A percentile compares a stretch with the other conserved stretches of the same genome.
Evolutionary conservation across 1,140 invertebrate genomes (phyloP).

Genomic region (Ceratina japonica): DNA sequence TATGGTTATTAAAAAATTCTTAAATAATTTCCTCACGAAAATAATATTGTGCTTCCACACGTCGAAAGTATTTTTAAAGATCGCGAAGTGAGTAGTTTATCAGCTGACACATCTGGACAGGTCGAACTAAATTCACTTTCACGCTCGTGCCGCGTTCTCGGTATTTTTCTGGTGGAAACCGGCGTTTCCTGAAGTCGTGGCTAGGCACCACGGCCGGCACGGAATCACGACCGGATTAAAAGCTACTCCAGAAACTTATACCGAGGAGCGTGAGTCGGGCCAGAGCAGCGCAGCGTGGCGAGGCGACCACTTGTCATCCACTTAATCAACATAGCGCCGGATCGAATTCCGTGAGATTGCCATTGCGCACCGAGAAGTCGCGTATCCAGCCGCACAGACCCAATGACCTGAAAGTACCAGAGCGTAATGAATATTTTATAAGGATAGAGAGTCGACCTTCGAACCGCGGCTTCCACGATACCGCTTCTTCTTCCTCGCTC

Average conservation of each 20-base stretch:
- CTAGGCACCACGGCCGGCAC: slow-evolving; percentile 14
- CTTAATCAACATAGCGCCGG: slow-evolving; percentile 58
- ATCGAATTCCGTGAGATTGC: slow-evolving; percentile 47
- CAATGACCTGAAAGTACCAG: slow-evolving; percentile 56
- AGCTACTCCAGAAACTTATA: slow-evolving; percentile 33
- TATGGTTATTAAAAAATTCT: too few relatives aligned
- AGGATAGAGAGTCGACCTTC: slow-evolving; percentile 45
- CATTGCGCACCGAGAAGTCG: slow-evolving; percentile 11
- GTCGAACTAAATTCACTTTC: slow-evolving; percentile 38
- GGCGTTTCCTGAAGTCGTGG: slow-evolving; percentile 53
- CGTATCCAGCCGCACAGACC: slow-evolving; percentile 18
- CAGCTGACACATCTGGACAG: not conserved
- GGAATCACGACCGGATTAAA: slow-evolving; percentile 51
- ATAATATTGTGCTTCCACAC: too few relatives aligned
- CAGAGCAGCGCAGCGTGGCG: too few relatives aligned
- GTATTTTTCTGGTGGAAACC: slow-evolving; percentile 32
- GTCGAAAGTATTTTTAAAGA: not conserved
- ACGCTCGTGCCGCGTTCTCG: slow-evolving; percentile 43
- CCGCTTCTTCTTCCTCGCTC: not conserved
- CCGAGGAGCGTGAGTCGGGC: slow-evolving; percentile 36
- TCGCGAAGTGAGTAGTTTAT: not conserved
- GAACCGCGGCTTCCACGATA: not conserved
- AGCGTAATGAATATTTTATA: slow-evolving; percentile 64
- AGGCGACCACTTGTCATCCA: slow-evolving; percentile 50
- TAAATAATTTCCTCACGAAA: too few relatives aligned